Base-by-base conservation (phyloP, 1,140 invertebrate species). In the Hypothenemus hampei region DNA sequence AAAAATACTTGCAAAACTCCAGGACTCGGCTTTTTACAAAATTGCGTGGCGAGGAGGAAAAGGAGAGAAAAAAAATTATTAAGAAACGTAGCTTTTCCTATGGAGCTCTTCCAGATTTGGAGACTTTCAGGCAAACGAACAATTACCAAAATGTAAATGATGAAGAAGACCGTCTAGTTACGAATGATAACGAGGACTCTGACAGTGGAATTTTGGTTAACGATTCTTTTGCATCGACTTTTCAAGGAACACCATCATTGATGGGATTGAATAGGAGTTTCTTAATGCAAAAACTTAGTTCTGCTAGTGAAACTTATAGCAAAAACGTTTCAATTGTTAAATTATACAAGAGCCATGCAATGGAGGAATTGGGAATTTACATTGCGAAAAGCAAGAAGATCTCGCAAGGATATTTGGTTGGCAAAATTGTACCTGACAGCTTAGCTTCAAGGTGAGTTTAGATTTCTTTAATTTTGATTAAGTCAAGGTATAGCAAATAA, bases 281-380 rank as follows among this genome's bases (percentile, higher is more conserved):
- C 19, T 15, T 41, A 21, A 22, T 31, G 24, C 11, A 21, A 18
- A 50, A 33, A 20, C 29, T 35, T 11, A 49, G 43, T 33, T 48
- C 46, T 5, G 18, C 54, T 16, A 37, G 31, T 16, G 3, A 19
- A 16, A 47, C 45, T 47, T 35, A 53, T 31, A 54, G 59, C 46
- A 56, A 64, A 58, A 64, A 58, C 24, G 47, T 59, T 1, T 81
- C 81, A 66, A 76, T 86, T 18, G 80, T 90, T 7, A 79, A 83
- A 61, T 77, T 92, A 15, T 69, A 77, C 4, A 84, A 85, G 64
- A 78, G 77, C 51, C 75, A 79, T 52, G 76, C 81, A 1, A 73
- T 76, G 24, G 84, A 87, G 64, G 87, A 87, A 69, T 69, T 93
- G 13, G 90, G 90, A 2, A 88, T 93, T 61, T 87, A 88, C 63